Percentiles rank a stretch among this genome's conserved stretches.
Conservation (phyloP, 1,140 invertebrate species). For the Drosophila sechellia region DNA sequence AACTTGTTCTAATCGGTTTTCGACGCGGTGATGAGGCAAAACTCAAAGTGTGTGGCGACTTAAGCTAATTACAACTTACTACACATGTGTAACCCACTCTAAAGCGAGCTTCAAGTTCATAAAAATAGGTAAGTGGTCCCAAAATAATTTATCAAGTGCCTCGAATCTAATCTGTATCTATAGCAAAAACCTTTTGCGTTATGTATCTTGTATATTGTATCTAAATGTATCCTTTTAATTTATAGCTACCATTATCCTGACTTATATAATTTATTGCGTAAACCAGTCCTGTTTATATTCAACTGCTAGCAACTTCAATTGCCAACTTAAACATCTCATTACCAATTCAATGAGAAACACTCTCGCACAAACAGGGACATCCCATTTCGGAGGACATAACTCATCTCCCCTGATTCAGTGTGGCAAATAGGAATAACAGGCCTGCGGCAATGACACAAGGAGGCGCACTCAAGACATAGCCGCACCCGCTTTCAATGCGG, state of each 20-base stretch:
- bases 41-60: conserved; percentile 9
- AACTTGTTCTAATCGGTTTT: conserved; percentile 47
- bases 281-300: conserved; percentile 5
- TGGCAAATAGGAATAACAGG: conserved; percentile 17
- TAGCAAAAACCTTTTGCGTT: too few relatives aligned
- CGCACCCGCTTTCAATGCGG: conserved; percentile 29
- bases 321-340: conserved; percentile 34
- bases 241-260: neutral
- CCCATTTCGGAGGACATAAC: conserved; percentile 37
- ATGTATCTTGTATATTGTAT: too few relatives aligned
- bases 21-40: conserved; percentile 26
- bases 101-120: neutral
- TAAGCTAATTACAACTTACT: conserved; percentile 20
- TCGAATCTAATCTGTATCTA: neutral
- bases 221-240: neutral
- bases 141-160: neutral
- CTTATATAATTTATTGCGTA: conserved; percentile 8
- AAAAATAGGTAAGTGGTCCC: neutral
- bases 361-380: conserved; percentile 3
- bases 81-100: conserved; percentile 11
- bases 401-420: conserved; percentile 25
- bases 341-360: conserved; percentile 33
- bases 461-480: conserved; percentile 27
- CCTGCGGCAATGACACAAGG: conserved; percentile 15
- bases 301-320: conserved; percentile 11